Base-by-base conservation (phyloP, 2,113 vertebrate genomes). In the Pantherophis guttatus region DNA sequence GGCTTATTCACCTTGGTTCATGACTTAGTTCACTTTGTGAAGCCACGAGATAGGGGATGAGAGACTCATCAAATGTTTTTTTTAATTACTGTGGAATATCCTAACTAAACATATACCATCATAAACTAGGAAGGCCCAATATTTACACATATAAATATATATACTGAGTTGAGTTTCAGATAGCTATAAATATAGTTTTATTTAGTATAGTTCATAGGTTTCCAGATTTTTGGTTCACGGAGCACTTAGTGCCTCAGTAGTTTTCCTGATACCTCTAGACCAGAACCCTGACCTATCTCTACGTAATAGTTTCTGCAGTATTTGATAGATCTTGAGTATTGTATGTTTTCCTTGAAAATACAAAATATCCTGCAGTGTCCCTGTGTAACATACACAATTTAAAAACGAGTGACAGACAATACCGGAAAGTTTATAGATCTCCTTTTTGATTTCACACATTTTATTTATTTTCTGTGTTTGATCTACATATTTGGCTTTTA, bases 401-500 rank as follows among this genome's bases (percentile, higher is more conserved):
- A 21, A 81, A 39, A 81, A 81, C 17, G 8, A 21, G 17, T 44
- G n/a, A 81, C 44, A 39, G 70, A 81, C 7, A 44, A 58, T 21
- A 39, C 0, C 0, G 9, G 19, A 39, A 58, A 17, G 7, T 17
- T 87, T 87, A 93, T 3, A 87, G 59, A 17, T 13, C 8, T 15
- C 88, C 29, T 55, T 75, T 62, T 62, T 91, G 92, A 89, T 21
- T 88, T 92, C 26, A 53, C 15, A 59, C 29, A 86, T 57, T 52
- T 89, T 94, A 70, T 89, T 91, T 23, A 58, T 15, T 90, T 90
- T 95, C 95, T 95, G 95, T 93, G 93, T 94, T 93, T 94, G 92
- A 94, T 89, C 75, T 94, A 92, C 92, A 50, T 12, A 92, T 95
- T 0, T 89, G 57, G 2, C 70, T 89, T 88, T 70, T 93, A 23